Conservation (phyloP, 2,797 vertebrate genomes). For the Rhinichthys osculus region DNA sequence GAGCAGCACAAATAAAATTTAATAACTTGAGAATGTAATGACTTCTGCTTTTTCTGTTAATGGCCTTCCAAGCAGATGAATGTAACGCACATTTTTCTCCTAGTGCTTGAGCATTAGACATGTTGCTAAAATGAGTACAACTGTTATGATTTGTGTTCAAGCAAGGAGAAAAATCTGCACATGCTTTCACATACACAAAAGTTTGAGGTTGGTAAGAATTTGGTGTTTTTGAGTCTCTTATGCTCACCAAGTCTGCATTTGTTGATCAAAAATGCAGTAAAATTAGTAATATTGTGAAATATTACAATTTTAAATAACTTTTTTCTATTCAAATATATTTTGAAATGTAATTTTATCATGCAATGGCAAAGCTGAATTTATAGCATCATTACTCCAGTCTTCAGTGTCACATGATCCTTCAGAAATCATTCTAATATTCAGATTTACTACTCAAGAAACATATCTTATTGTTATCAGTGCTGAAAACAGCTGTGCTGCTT, state of each 20-base stretch:
- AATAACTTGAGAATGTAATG: background rate
- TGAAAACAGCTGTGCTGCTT: background rate
- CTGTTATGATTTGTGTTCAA: background rate
- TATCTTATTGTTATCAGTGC: background rate
- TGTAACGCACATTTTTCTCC: constrained; percentile 9
- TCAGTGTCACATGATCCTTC: background rate
- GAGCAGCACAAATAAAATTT: background rate
- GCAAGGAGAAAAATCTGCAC: background rate
- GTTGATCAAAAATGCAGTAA: too few species aligned
- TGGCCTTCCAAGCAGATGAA: constrained; percentile 29
- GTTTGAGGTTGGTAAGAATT: background rate
- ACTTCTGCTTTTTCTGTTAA: constrained; percentile 7
- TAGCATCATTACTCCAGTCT: too few species aligned
- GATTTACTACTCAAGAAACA: background rate
- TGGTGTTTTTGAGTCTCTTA: background rate
- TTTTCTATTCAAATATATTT: too few species aligned
- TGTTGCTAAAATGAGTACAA: constrained; percentile 1
- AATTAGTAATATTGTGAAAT: too few species aligned
- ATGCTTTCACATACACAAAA: background rate
- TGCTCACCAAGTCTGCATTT: background rate
- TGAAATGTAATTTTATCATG: too few species aligned
- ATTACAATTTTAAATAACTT: too few species aligned
- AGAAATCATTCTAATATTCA: background rate
- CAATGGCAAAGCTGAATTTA: background rate
- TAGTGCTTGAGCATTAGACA: constrained; percentile 27